phyloP scores from a whole-genome alignment of 2,797 vertebrate genomes.

The Limnodromus scolopaceus region DNA sequence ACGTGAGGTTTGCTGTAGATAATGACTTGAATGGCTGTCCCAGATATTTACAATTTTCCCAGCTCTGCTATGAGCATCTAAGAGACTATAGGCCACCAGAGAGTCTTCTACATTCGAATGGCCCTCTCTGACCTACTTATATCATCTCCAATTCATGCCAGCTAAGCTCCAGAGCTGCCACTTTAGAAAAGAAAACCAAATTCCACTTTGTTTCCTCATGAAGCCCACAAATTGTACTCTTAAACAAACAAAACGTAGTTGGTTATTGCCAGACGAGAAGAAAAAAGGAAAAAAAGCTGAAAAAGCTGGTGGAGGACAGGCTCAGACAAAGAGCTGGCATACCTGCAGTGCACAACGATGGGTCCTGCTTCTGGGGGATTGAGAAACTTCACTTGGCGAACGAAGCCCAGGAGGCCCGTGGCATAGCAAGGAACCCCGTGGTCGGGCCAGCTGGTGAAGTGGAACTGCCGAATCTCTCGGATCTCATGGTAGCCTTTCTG shows the following conservation, averaged over 20 bases:
- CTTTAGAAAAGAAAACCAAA: neutral
- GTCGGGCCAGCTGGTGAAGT: slow-evolving; percentile 99
- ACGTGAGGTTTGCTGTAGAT: neutral
- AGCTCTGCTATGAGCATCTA: neutral
- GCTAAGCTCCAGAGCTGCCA: neutral
- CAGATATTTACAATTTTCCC: neutral
- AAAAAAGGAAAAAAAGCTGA: neutral
- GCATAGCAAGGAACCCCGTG: slow-evolving; percentile 96
- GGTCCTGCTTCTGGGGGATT: slow-evolving; percentile 94
- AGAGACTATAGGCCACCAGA: neutral
- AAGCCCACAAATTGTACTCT: neutral
- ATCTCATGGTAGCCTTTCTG: slow-evolving; percentile 99
- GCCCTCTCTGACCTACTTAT: neutral
- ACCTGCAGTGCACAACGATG: slow-evolving; percentile 98
- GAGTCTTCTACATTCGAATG: neutral
- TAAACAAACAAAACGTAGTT: neutral
- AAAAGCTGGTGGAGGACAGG: neutral
- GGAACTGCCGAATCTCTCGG: slow-evolving; percentile 96
- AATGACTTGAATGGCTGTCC: neutral
- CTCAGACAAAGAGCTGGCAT: neutral
- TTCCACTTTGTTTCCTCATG: neutral
- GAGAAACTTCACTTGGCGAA: slow-evolving; percentile 97
- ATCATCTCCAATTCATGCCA: neutral
- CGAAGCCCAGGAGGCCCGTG: slow-evolving; percentile 94
- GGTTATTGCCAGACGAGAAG: neutral